phyloP scores from a whole-genome alignment of 1,140 invertebrate genomes.

The Aphelinus certus region DNA sequence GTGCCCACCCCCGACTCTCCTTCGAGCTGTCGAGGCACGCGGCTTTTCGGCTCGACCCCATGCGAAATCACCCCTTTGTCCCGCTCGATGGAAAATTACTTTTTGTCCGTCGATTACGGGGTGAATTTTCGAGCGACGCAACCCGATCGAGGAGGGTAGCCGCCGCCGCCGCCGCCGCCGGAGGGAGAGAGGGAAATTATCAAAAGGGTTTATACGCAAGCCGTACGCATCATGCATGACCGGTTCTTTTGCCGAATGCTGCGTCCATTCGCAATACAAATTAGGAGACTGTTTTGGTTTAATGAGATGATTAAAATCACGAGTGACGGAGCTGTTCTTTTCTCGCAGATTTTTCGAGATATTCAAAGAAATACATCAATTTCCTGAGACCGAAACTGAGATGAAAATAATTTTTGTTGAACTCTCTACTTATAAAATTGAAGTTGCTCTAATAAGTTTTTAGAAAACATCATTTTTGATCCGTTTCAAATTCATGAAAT shows the following conservation, averaged over 20 bases:
- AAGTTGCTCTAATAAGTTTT: too few relatives aligned
- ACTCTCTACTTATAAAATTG: too few relatives aligned
- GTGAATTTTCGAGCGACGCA: slow-evolving; percentile 62
- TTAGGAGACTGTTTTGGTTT: too few relatives aligned
- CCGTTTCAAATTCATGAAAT: too few relatives aligned
- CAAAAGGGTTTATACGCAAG: slow-evolving; percentile 33
- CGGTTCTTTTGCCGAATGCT: neutral
- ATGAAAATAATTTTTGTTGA: too few relatives aligned
- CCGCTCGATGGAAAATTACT: slow-evolving; percentile 64
- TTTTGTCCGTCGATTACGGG: slow-evolving; percentile 65
- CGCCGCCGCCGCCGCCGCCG: slow-evolving; percentile 34
- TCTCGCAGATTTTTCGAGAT: too few relatives aligned
- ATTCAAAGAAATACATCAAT: too few relatives aligned
- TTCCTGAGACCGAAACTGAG: too few relatives aligned
- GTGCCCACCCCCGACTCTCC: neutral
- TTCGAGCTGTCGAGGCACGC: slow-evolving; percentile 45
- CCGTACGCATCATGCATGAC: slow-evolving; percentile 36
- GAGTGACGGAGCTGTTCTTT: too few relatives aligned
- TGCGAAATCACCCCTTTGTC: slow-evolving; percentile 67
- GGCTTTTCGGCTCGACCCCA: slow-evolving; percentile 39
- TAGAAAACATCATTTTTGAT: too few relatives aligned
- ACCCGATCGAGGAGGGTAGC: slow-evolving; percentile 53
- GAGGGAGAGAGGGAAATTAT: slow-evolving; percentile 20
- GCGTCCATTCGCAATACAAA: too few relatives aligned
- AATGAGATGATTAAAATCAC: too few relatives aligned